Percentiles rank a stretch among this genome's conserved stretches.
Conservation (phyloP, 30 jellyfish, hydroid and myxozoan species). For the Aurelia sp. region DNA sequence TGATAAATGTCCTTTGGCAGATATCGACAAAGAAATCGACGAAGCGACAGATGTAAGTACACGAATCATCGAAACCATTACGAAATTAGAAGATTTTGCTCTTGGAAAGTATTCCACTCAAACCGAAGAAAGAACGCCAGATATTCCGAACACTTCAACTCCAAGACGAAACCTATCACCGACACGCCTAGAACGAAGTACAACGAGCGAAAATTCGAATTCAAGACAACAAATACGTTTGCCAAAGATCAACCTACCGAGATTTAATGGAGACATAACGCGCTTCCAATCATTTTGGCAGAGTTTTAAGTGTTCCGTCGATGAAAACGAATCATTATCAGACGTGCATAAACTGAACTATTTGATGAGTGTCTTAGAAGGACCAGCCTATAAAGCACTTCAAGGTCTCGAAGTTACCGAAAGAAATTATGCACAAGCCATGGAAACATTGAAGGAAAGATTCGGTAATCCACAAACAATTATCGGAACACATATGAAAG, state of each 20-base stretch:
- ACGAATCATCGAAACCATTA: background rate
- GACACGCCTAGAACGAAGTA: background rate
- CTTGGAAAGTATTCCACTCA: background rate
- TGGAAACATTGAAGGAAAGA: slow-evolving; percentile 21
- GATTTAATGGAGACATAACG: slow-evolving; percentile 47
- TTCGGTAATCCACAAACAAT: slow-evolving; percentile 33
- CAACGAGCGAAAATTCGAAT: background rate
- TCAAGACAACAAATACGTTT: slow-evolving; percentile 11
- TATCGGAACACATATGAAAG: slow-evolving; percentile 53
- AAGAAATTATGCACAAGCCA: slow-evolving; percentile 39
- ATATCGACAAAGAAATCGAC: slow-evolving; percentile 13
- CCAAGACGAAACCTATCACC: background rate
- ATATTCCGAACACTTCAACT: background rate
- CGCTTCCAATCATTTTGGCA: slow-evolving; percentile 30
- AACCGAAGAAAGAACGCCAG: background rate
- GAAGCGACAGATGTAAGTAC: slow-evolving; percentile 12
- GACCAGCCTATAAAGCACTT: slow-evolving; percentile 48
- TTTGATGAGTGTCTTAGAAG: slow-evolving; percentile 35
- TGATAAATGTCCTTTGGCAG: background rate
- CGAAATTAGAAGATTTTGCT: background rate
- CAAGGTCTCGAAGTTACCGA: slow-evolving; percentile 39
- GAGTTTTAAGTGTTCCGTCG: slow-evolving; percentile 59
- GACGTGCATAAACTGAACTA: slow-evolving; percentile 52
- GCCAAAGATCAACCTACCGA: slow-evolving; percentile 44
- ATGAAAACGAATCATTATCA: slow-evolving; percentile 32